Conservation (phyloP, 2,888 invertebrate genomes). For the Phalangium opilio region DNA sequence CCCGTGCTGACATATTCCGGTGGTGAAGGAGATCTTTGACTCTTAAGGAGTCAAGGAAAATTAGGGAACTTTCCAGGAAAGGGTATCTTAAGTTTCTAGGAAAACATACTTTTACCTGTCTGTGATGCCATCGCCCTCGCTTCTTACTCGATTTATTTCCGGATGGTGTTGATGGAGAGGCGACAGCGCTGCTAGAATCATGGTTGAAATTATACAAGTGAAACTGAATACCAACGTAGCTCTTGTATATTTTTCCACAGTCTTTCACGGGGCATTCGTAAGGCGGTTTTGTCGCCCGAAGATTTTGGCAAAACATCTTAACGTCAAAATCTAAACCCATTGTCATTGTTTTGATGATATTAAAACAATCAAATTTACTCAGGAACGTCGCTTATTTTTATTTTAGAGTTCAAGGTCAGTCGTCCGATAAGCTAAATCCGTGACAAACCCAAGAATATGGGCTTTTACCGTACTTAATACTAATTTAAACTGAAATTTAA, state of each 20-base stretch:
- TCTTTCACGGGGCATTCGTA: slow-evolving; percentile 71
- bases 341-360: slow-evolving; percentile 1
- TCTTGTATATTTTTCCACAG: slow-evolving; percentile 72
- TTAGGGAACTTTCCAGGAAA: neutral
- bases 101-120: slow-evolving; percentile 13
- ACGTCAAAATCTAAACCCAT: slow-evolving; percentile 77
- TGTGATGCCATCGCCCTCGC: slow-evolving; percentile 26
- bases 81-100: neutral
- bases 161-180: slow-evolving; percentile 34
- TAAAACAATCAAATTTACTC: too few relatives aligned
- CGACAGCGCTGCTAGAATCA: slow-evolving; percentile 41
- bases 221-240: slow-evolving; percentile 68
- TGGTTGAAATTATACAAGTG: slow-evolving; percentile 73
- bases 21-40: slow-evolving; percentile 29
- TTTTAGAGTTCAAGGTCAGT: too few relatives aligned
- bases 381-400: too few relatives aligned
- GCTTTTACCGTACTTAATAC: too few relatives aligned
- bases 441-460: too few relatives aligned
- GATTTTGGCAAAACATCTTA: slow-evolving; percentile 65
- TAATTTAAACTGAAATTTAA: too few relatives aligned
- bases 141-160: slow-evolving; percentile 26
- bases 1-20: slow-evolving; percentile 28
- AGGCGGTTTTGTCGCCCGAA: slow-evolving; percentile 64
- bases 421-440: too few relatives aligned
- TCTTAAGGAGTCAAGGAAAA: slow-evolving; percentile 3